Evolutionary conservation across 2,888 invertebrate genomes (phyloP).

Genomic region (Sarcophaga carnaria): DNA sequence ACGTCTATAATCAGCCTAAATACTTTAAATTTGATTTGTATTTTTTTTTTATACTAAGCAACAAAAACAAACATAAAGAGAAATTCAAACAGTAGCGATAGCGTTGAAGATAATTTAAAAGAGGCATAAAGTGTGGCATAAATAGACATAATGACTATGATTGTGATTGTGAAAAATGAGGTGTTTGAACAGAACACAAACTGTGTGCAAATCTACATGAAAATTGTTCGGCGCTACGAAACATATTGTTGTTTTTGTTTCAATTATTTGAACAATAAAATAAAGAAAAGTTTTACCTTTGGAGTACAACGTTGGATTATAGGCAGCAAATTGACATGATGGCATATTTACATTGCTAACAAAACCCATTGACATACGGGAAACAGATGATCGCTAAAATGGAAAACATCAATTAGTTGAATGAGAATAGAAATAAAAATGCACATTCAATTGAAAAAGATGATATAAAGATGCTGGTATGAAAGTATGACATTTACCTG

Average conservation of each 20-base stretch:
- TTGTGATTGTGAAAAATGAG: background rate
- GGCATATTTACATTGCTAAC: slow-evolving; percentile 80
- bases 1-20: too few species aligned
- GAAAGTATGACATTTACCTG: slow-evolving; percentile 74
- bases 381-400: slow-evolving; percentile 81
- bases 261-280: too few species aligned
- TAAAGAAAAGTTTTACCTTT: slow-evolving; percentile 76
- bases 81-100: background rate
- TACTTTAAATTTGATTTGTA: too few species aligned
- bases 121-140: background rate
- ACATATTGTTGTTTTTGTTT: too few species aligned
- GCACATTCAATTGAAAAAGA: background rate
- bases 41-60: background rate
- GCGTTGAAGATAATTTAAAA: background rate
- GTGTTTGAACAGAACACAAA: too few species aligned
- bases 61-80: background rate
- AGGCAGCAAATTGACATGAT: slow-evolving; percentile 80
- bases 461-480: background rate
- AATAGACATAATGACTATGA: background rate
- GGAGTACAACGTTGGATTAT: slow-evolving; percentile 78
- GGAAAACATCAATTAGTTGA: background rate
- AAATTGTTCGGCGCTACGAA: too few species aligned
- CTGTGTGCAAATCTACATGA: too few species aligned
- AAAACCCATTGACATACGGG: slow-evolving; percentile 82
- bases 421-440: background rate